These are phyloP conservation scores for Chondrilla cf. caribensis DNA, from an alignment of 37 sponge, comb jelly and placozoan genomes.

Conservation along the genomic window DNA sequence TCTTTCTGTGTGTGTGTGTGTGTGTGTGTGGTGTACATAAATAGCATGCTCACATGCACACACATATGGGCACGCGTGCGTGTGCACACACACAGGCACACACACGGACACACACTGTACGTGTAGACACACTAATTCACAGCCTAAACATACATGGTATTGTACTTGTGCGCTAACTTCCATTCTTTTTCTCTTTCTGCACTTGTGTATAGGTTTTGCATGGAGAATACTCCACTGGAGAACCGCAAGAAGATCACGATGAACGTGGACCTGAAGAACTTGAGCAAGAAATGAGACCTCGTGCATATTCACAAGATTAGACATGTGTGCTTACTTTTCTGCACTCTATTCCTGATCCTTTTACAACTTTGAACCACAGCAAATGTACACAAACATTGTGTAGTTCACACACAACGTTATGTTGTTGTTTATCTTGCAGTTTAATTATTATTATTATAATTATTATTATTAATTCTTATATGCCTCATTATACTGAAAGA, in stretches of 20 bases:
- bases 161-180: neutral
- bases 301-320: too few species aligned
- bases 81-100: constrained; percentile 19
- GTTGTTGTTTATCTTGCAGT: too few species aligned
- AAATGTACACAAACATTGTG: too few species aligned
- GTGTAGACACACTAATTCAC: neutral
- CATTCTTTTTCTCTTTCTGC: neutral
- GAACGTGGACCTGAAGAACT: constrained; percentile 42
- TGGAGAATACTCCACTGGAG: constrained; percentile 47
- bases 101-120: neutral
- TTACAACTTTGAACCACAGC: neutral
- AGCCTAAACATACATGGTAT: neutral
- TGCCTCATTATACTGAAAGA: too few species aligned
- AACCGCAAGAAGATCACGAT: constrained; percentile 56
- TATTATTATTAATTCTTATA: too few species aligned
- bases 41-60: neutral
- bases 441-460: too few species aligned
- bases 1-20: neutral
- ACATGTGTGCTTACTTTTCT: neutral
- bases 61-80: constrained; percentile 3
- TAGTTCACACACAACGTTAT: too few species aligned
- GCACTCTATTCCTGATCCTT: neutral
- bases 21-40: too few species aligned
- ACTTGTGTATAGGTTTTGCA: constrained; percentile 53
- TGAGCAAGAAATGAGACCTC: constrained; percentile 38